These are phyloP conservation scores for Poecilia velifera DNA, from an alignment of 2,797 vertebrate species.

Conservation along the genomic window DNA sequence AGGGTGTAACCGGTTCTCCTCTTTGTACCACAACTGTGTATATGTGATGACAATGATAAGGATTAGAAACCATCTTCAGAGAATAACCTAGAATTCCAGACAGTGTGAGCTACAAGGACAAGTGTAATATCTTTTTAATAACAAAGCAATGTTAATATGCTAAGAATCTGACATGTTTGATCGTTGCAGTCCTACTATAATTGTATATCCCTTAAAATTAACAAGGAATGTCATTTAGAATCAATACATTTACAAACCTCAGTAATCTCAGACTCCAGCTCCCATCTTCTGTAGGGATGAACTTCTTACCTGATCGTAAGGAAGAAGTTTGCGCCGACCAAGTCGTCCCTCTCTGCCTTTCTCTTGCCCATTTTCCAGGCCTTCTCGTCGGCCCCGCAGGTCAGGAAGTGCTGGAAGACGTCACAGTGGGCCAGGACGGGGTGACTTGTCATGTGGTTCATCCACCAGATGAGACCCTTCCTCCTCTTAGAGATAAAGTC, in stretches of 20 bases:
- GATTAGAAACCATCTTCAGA: background rate
- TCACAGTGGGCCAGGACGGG: constrained; percentile 93
- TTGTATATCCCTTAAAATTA: background rate
- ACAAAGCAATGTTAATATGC: background rate
- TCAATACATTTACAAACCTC: background rate
- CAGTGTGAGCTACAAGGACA: background rate
- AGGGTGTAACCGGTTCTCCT: background rate
- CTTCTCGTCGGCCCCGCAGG: constrained; percentile 90
- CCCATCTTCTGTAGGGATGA: background rate
- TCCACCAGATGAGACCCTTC: constrained; percentile 97
- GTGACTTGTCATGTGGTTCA: constrained; percentile 98
- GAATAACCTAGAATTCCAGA: background rate
- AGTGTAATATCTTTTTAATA: background rate
- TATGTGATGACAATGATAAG: background rate
- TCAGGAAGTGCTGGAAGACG: constrained; percentile 96
- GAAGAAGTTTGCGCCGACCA: constrained; percentile 96
- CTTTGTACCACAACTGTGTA: background rate
- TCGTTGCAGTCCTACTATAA: background rate
- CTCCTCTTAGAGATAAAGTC: constrained; percentile 96
- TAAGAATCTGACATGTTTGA: background rate
- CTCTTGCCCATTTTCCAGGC: constrained; percentile 97
- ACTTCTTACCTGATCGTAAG: constrained; percentile 87
- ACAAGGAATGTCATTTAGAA: background rate
- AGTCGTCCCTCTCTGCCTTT: constrained; percentile 93
- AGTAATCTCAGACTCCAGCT: background rate